phyloP scores from a whole-genome alignment of 92 coral and sea anemone genomes.

The Meandrina meandrites region DNA sequence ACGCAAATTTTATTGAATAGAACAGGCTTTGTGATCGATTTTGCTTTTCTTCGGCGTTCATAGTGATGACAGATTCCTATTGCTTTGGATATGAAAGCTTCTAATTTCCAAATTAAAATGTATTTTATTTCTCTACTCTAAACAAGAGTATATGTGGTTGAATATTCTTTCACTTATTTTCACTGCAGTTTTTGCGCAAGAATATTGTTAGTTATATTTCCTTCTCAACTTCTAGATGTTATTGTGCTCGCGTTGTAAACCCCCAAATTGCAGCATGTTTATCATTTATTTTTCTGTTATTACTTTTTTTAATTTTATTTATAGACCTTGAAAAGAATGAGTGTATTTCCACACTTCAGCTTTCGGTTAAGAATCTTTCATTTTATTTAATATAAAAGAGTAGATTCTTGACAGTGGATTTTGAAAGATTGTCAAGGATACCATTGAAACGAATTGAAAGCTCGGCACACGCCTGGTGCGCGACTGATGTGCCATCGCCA shows the following conservation, averaged over 20 bases:
- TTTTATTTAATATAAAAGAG: background rate
- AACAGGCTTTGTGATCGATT: background rate
- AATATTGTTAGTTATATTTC: too few relatives aligned
- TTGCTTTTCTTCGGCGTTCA: background rate
- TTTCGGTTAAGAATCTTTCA: background rate
- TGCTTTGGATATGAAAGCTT: background rate
- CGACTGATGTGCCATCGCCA: background rate
- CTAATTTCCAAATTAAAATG: background rate
- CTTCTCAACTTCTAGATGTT: too few relatives aligned
- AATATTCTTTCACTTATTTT: background rate
- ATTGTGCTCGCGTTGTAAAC: too few relatives aligned
- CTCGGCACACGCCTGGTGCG: background rate
- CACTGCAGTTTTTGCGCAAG: background rate
- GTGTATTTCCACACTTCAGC: background rate
- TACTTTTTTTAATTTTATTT: too few relatives aligned
- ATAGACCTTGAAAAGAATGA: too few relatives aligned
- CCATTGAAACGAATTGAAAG: background rate
- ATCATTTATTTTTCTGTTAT: too few relatives aligned
- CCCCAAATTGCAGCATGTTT: too few relatives aligned
- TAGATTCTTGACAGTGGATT: conserved; percentile 12
- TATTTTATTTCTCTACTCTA: background rate
- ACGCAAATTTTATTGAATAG: background rate
- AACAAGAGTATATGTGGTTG: background rate
- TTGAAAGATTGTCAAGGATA: conserved; percentile 17
- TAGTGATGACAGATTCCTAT: background rate